These are phyloP conservation scores for Onychorhynchus coronatus DNA, from an alignment of 2,113 vertebrate genomes.

Conservation along the genomic window DNA sequence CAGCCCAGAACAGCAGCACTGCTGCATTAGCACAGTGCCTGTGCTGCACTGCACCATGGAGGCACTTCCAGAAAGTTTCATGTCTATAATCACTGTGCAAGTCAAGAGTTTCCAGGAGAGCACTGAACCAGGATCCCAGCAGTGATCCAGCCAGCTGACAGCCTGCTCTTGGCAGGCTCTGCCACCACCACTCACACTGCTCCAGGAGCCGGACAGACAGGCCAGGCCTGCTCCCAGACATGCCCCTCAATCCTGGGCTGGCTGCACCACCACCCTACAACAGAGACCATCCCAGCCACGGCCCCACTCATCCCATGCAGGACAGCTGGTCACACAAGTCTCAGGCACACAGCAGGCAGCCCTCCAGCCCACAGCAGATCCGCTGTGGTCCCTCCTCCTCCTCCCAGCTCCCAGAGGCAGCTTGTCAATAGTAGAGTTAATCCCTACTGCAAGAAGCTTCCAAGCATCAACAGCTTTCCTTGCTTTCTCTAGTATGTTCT, in stretches of 20 bases:
- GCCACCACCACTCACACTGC: not conserved
- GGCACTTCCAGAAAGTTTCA: not conserved
- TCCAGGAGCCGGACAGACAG: not conserved
- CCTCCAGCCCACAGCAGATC: not conserved
- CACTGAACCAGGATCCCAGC: not conserved
- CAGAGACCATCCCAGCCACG: not conserved
- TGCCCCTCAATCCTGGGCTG: not conserved
- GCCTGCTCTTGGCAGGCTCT: not conserved
- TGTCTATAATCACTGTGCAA: rapidly evolving
- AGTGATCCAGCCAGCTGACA: not conserved
- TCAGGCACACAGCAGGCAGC: rapidly evolving
- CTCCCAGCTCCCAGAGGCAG: not conserved
- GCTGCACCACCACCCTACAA: not conserved
- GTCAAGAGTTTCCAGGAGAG: not conserved
- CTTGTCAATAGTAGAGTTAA: not conserved
- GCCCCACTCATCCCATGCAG: rapidly evolving
- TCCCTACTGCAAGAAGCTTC: not conserved
- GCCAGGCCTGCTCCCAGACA: not conserved
- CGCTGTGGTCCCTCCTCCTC: not conserved
- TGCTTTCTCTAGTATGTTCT: rapidly evolving
- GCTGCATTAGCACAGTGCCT: not conserved
- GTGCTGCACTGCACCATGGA: constrained; percentile 7
- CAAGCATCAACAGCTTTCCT: not conserved
- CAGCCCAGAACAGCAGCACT: not conserved
- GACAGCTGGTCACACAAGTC: not conserved